Evolutionary conservation across 2,888 invertebrate species (phyloP).

Genomic region (Drosophila mayaguana): DNA sequence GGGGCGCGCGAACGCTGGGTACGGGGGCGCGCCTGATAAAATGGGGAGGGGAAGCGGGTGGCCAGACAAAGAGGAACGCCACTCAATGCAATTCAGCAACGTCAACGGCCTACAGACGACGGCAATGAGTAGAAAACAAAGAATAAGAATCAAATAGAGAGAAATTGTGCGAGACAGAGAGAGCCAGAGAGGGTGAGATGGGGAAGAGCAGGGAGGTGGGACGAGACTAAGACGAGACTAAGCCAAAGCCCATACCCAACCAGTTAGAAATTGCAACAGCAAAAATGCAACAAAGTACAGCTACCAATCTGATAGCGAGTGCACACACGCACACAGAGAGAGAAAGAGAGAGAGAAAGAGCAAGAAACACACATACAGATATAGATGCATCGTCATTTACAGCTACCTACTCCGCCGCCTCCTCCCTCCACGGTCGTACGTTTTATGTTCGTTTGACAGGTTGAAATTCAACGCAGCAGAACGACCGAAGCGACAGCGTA

Average conservation of each 20-base stretch:
- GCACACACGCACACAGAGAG: background rate
- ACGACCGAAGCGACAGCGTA: slow-evolving; percentile 70
- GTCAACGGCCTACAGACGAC: slow-evolving; percentile 75
- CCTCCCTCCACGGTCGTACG: slow-evolving; percentile 21
- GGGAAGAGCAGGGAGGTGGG: slow-evolving; percentile 3
- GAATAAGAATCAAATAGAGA: slow-evolving; percentile 32
- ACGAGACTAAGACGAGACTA: slow-evolving; percentile 60
- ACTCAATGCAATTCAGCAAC: slow-evolving; percentile 67
- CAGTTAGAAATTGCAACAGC: slow-evolving; percentile 77
- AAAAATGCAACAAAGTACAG: slow-evolving; percentile 80
- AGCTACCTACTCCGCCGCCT: slow-evolving; percentile 4
- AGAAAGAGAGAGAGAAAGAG: background rate
- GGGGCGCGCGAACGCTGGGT: background rate
- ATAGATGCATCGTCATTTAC: background rate
- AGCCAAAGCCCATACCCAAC: slow-evolving; percentile 65
- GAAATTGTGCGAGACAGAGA: slow-evolving; percentile 16
- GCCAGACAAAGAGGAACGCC: slow-evolving; percentile 65
- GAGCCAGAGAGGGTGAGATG: background rate
- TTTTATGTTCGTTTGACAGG: slow-evolving; percentile 68
- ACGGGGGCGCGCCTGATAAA: slow-evolving; percentile 7
- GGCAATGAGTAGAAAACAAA: slow-evolving; percentile 57
- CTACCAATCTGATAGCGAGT: slow-evolving; percentile 67
- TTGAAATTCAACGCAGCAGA: slow-evolving; percentile 82
- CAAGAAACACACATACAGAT: background rate
- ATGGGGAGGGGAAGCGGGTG: slow-evolving; percentile 12